Evolutionary conservation across 2,888 invertebrate genomes (phyloP), one percentile per base, ranked within the genome.

Genomic region (Melinopterus prodromus): DNA sequence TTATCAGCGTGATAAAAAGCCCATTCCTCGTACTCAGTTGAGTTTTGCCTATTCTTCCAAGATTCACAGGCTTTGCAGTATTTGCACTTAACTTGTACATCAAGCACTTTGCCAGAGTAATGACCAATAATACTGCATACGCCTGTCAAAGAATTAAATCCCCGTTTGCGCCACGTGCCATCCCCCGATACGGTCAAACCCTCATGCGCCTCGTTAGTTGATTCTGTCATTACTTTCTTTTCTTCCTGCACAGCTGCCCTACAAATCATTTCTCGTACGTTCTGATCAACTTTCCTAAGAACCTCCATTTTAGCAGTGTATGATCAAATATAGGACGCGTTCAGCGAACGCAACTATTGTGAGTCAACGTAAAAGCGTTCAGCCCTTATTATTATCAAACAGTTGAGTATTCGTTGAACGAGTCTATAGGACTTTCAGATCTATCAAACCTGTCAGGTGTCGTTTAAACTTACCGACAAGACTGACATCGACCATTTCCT

Each of bases 91-190:
- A 80, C 80, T 53, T 69, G 16, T 35, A 78, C 37, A 76, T 81
- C 81, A 12, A 81, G 69, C 84, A 83, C 80, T 81, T 82, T 83
- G 16, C 82, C 82, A 72, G 81, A 72, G 77, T 81, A 82, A 76
- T 82, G 80, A 74, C 83, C 83, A 77, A 84, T 84, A 38, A 84
- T 76, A 38, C 82, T 76, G 38, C 79, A 81, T 16, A 83, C 82
- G 16, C 84, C 84, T 76, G 79, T 83, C 69, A 83, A 79, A 16
- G 83, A 84, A 69, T 82, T 75, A 80, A 79, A 83, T 16, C 81
- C 83, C 79, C 84, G 80, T 69, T 82, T 80, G 37, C 74, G 79
- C 81, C 81, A 81, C 71, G 26, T 26, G 26, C 26, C 26, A 77
- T 77, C 16, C 78, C 77, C 81, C 72, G 80, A 82, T 74, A 81